phyloP scores from a whole-genome alignment of 2,797 vertebrate genomes.

The Loriculus beryllinus region DNA sequence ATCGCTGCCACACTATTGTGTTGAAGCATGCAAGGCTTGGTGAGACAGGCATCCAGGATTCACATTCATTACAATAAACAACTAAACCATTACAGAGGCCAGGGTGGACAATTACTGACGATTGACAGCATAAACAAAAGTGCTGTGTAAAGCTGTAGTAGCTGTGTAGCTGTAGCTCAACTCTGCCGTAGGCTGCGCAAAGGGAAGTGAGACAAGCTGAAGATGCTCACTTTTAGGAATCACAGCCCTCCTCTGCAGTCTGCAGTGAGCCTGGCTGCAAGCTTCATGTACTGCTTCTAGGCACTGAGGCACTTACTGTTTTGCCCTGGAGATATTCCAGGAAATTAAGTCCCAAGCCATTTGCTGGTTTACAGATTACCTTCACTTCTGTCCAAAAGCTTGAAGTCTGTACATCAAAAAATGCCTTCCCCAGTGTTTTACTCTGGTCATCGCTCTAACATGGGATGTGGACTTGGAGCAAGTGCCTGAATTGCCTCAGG shows the following conservation, averaged over 20 bases:
- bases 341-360: neutral
- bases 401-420: neutral
- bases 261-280: neutral
- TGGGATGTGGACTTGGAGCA: neutral
- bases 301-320: neutral
- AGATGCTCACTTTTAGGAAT: neutral
- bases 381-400: neutral
- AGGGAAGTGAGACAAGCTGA: neutral
- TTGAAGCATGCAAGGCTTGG: fast-evolving
- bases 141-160: neutral
- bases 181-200: neutral
- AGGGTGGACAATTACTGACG: fast-evolving
- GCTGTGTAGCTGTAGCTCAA: too few species aligned
- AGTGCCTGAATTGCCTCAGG: neutral
- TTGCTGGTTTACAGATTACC: neutral
- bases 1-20: fast-evolving
- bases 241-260: neutral
- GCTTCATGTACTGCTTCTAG: neutral
- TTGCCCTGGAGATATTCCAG: neutral
- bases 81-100: neutral
- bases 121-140: neutral
- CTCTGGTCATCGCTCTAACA: neutral
- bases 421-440: neutral
- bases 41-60: neutral
- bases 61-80: neutral